Base-by-base conservation (phyloP, 2,888 invertebrate genomes). In the Drosophila affinis region DNA sequence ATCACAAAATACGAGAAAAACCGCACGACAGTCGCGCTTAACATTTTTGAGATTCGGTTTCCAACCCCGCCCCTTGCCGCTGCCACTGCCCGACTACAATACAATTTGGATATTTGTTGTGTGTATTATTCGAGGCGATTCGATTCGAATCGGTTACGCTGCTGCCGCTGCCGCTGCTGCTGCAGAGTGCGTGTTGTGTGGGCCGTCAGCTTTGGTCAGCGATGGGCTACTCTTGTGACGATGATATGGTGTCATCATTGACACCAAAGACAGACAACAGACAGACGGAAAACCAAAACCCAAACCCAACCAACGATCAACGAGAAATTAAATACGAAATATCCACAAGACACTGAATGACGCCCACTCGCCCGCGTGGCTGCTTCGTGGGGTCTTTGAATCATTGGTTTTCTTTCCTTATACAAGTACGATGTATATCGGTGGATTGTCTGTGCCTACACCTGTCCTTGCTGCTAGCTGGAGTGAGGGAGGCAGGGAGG, bases 211-310 rank as follows among this genome's bases (percentile, higher is more conserved):
- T 71, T 72, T 72, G 71, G 71, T 53, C 71, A 71, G 61, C 54
- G 34, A 39, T 58, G 24, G 64, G 49, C 47, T 53, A 54, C 51
- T 60, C 54, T 55, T 32, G 29, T 34, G 67, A 58, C 57, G 64
- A 44, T 65, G 74, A 74, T 77, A 73, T 78, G 81, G 85, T 83
- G 88, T 87, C 82, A 87, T 87, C 88, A 81, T 78, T 85, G 85
- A 78, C 82, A 84, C 81, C 62, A 61, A 45, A 62, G 52, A 55
- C 49, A 39, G 39, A 39, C 53, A 34, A 32, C 60, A 58, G 52
- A 48, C 75, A 69, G 64, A 68, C 72, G 72, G 18, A 18, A 60
- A 51, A 9, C 27, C 27, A 7, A 72, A 76, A 44, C 62, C 18
- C 55, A 72, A 72, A 72, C 55, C 51, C 58, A 60, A 51, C 72